These are phyloP conservation scores for Strix occidentalis DNA, from an alignment of 2,797 vertebrate species.

Conservation along the genomic window DNA sequence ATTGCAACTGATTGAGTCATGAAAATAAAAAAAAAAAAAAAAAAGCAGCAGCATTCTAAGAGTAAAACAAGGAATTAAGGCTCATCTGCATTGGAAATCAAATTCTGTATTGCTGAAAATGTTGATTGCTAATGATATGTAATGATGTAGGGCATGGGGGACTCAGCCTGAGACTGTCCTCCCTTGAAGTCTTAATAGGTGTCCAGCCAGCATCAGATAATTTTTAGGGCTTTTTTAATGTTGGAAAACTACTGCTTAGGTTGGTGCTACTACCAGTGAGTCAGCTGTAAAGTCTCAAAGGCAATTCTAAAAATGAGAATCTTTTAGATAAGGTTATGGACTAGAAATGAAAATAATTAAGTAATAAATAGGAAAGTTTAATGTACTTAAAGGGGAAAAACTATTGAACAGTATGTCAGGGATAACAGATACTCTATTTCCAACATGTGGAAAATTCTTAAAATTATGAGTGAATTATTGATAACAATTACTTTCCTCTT, in stretches of 20 bases:
- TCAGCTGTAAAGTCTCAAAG: not conserved
- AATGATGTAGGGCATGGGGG: not conserved
- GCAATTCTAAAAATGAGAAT: not conserved
- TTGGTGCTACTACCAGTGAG: not conserved
- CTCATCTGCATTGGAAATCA: not conserved
- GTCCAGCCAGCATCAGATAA: not conserved
- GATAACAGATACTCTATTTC: not conserved
- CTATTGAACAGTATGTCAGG: constrained; percentile 43
- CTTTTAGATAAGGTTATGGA: constrained; percentile 7
- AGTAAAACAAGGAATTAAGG: not conserved
- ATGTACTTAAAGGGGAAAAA: constrained; percentile 14
- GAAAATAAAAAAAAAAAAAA: not conserved
- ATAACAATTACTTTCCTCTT: not conserved
- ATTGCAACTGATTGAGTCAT: not conserved
- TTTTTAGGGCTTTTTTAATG: not conserved
- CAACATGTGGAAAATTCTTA: not conserved
- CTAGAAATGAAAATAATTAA: constrained; percentile 4
- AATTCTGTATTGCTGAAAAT: not conserved
- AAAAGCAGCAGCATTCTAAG: not conserved
- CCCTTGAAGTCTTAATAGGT: not conserved
- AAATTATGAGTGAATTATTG: not conserved
- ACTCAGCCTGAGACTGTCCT: not conserved
- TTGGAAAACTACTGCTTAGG: not conserved
- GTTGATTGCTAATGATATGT: not conserved
- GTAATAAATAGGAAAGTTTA: constrained; percentile 30